Percentiles rank a stretch among this genome's conserved stretches.
Evolutionary conservation across 2,113 vertebrate genomes (phyloP).

Genomic region (Butorides virescens): DNA sequence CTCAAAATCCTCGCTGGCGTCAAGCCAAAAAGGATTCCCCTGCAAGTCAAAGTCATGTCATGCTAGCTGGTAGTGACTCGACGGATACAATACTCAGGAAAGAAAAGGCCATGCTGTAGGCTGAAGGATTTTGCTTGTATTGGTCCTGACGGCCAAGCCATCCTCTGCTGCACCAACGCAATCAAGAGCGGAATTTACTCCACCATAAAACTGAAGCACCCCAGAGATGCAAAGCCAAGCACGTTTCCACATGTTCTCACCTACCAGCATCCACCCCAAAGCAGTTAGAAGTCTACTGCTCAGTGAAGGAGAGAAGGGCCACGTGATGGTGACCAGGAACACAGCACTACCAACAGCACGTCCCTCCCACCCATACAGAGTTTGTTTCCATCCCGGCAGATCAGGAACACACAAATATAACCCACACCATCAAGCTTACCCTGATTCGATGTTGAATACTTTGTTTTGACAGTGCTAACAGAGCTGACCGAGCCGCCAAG

Average conservation of each 20-base stretch:
- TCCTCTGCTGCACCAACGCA: too few relatives aligned
- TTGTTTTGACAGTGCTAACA: not conserved
- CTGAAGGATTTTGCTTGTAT: not conserved
- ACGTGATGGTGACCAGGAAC: not conserved
- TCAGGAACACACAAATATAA: not conserved
- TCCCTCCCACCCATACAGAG: not conserved
- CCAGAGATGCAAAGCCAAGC: not conserved
- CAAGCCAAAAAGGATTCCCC: not conserved
- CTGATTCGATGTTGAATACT: fast-evolving
- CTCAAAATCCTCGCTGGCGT: not conserved
- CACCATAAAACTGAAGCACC: not conserved
- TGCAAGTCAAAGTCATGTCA: not conserved
- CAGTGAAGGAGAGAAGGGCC: not conserved
- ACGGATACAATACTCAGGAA: fast-evolving
- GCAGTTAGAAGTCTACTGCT: not conserved
- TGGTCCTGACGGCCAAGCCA: not conserved
- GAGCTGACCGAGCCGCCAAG: not conserved
- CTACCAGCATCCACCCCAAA: not conserved
- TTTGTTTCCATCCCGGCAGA: not conserved
- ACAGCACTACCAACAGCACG: too few relatives aligned
- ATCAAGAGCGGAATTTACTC: not conserved
- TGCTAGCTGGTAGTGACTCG: not conserved
- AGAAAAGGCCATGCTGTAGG: not conserved
- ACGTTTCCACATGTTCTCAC: fast-evolving
- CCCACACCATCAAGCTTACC: not conserved